Conservation (phyloP, 2,113 vertebrate species). For the Callopanchax toddi region DNA sequence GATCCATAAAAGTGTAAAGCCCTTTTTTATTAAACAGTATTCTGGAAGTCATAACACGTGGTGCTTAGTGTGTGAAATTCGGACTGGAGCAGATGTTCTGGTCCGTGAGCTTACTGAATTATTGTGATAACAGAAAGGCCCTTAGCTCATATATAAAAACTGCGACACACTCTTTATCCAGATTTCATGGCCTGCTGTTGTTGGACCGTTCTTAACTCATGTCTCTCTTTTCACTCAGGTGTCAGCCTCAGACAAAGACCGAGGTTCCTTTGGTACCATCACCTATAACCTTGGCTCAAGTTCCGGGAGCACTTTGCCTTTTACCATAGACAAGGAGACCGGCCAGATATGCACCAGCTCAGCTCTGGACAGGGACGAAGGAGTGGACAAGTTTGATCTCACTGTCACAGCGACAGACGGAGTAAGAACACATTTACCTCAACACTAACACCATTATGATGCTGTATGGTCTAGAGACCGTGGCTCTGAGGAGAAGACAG, state of each 20-base stretch:
- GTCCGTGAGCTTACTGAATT: slow-evolving; percentile 35
- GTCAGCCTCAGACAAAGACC: slow-evolving; percentile 89
- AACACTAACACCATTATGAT: too few relatives aligned
- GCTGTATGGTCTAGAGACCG: too few relatives aligned
- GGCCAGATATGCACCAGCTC: slow-evolving; percentile 89
- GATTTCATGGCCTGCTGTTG: slow-evolving; percentile 5
- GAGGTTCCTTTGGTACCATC: slow-evolving; percentile 87
- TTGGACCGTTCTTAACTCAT: slow-evolving; percentile 17
- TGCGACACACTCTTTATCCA: slow-evolving; percentile 42
- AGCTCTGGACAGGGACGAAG: slow-evolving; percentile 88
- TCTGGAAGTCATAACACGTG: slow-evolving; percentile 66
- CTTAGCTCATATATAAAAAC: slow-evolving; percentile 55
- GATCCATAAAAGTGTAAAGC: slow-evolving; percentile 55
- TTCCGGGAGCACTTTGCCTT: slow-evolving; percentile 79
- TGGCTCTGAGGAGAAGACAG: too few relatives aligned
- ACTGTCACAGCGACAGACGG: slow-evolving; percentile 91
- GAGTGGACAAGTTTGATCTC: slow-evolving; percentile 85
- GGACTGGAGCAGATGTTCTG: slow-evolving; percentile 52
- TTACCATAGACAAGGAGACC: slow-evolving; percentile 84
- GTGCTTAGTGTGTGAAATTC: slow-evolving; percentile 63
- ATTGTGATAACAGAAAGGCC: slow-evolving; percentile 54
- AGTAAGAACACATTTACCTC: slow-evolving; percentile 77
- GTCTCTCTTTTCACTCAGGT: slow-evolving; percentile 80
- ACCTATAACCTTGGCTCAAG: slow-evolving; percentile 87
- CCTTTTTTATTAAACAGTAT: slow-evolving; percentile 53